phyloP scores from a whole-genome alignment of 2,113 vertebrate genomes.

The rat (Rattus norvegicus) region GRCr8 NC_086039.1:98163501-98164000 shows the following conservation, averaged over 20 bases:
- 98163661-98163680: constrained; percentile 56
- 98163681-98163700: not conserved
- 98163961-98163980: constrained; percentile 89
- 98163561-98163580: constrained; percentile 60
- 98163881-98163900: constrained; percentile 83
- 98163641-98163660: constrained; percentile 70
- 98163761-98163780: not conserved
- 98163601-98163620: constrained; percentile 40
- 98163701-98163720: too few species aligned
- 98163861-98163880: constrained; percentile 69
- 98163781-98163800: not conserved
- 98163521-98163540: constrained; percentile 50
- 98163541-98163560: constrained; percentile 71
- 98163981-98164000: constrained; percentile 83
- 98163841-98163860: not conserved
- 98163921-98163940: constrained; percentile 87
- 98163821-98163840: not conserved
- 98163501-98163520: constrained; percentile 51
- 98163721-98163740: not conserved
- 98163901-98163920: constrained; percentile 88
- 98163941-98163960: constrained; percentile 87
- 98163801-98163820: not conserved
- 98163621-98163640: constrained; percentile 43
- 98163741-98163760: not conserved
- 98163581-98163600: constrained; percentile 49